Evolutionary conservation across 2,113 vertebrate genomes (phyloP), one percentile per base, ranked within the genome.

Genomic region (Poeciliopsis retropinna): DNA sequence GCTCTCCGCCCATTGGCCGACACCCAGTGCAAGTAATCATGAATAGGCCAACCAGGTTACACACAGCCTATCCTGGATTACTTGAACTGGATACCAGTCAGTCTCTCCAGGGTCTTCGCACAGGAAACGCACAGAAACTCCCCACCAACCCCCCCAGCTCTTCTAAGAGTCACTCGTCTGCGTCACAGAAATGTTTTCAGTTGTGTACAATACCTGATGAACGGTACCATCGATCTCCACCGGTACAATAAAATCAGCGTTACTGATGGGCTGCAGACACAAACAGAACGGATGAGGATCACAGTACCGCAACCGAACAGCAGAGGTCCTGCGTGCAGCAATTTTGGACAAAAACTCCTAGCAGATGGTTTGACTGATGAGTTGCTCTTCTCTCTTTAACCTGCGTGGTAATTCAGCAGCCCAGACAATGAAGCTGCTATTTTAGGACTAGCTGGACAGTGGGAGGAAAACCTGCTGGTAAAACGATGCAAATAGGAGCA

Each of bases 61-160:
- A 95, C 94, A 98, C 97, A 99, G 98, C 98, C 98, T 99, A 99
- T 99, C 98, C 98, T 99, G 98, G 98, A 98, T 99, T 99, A 99
- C 98, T 99, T 99, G 98, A 99, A 99, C 93, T 89, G 91, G 96
- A 96, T 95, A 90, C 94, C 94, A 93, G 94, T 94, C 90, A 70
- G 25, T 80, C 54, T 82, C 83, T 69, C 66, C 64, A 51, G 67
- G 72, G 30, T 77, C 72, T 71, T 76, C 69, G 60, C 69, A 64
- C 27, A n/a, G 25, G 47, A 70, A 64, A 34, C 62, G 34, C 44
- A 28, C 11, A 1, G 4, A 62, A n/a, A 37, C 34, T 37, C 34
- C 34, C 10, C 34, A 3, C 34, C 34, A 11, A 11, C 2, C 34
- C 17, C 8, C 8, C 28, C 11, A 14, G 1, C 10, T 17, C 39